phyloP scores from a whole-genome alignment of 2,797 vertebrate genomes.

The Paguma larvata region DNA sequence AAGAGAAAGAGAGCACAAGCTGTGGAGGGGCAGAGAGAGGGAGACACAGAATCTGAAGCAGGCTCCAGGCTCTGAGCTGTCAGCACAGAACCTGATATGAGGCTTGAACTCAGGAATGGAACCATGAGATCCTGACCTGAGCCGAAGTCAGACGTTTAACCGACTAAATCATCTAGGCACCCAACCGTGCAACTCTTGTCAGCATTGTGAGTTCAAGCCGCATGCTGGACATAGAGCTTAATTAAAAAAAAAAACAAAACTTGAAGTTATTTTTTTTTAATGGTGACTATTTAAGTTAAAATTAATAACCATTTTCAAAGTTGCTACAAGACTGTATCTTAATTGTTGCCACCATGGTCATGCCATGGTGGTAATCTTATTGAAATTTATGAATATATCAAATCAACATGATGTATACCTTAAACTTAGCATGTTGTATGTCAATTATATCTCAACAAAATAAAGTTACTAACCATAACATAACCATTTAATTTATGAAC shows the following conservation, averaged over 20 bases:
- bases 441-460: background rate
- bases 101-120: no score
- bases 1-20: no score
- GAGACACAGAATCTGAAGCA: no score
- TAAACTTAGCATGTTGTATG: background rate
- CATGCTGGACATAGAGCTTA: background rate
- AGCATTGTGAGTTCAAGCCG: background rate
- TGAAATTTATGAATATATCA: background rate
- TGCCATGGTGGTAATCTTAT: accelerated
- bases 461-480: background rate
- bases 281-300: background rate
- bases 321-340: background rate
- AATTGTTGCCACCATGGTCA: background rate
- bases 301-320: background rate
- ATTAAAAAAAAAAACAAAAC: background rate
- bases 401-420: background rate
- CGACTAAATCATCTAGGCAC: no score
- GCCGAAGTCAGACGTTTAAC: no score
- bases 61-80: no score
- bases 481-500: slow-evolving; percentile 15
- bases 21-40: no score
- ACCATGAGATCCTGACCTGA: no score
- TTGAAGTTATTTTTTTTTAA: background rate
- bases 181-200: background rate
- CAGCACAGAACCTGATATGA: no score